phyloP scores from a whole-genome alignment of 2,113 vertebrate genomes.

The Prochilodus magdalenae region DNA sequence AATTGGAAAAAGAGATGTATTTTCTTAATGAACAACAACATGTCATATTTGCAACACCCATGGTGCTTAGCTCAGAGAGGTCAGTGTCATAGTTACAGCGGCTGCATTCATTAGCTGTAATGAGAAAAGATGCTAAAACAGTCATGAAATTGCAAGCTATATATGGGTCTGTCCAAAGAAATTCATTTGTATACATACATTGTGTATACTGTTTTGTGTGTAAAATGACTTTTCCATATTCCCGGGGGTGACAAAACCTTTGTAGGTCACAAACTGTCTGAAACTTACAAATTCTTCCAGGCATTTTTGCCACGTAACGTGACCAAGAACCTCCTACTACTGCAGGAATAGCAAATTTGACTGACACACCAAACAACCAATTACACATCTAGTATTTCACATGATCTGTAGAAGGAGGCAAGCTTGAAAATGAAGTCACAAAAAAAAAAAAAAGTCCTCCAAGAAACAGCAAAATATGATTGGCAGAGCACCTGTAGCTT shows the following conservation, averaged over 20 bases:
- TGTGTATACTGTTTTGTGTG: neutral
- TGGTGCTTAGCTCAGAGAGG: neutral
- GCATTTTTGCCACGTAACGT: neutral
- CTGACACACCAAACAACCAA: no score
- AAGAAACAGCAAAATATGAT: no score
- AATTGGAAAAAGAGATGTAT: neutral
- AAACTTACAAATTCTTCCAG: neutral
- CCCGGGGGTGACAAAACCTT: neutral
- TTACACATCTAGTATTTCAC: no score
- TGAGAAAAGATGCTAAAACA: neutral
- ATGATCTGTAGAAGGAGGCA: no score
- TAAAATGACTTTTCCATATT: neutral
- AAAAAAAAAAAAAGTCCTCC: no score
- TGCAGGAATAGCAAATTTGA: no score
- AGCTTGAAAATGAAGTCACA: no score
- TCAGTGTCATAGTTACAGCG: conserved; percentile 6
- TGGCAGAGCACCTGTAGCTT: no score
- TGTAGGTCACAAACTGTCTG: neutral
- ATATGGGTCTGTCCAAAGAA: neutral
- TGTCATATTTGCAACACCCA: neutral
- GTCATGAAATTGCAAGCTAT: neutral
- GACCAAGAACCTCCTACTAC: no score
- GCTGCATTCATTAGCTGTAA: neutral
- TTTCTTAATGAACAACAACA: neutral
- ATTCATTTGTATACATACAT: neutral